Evolutionary conservation across 2,888 invertebrate genomes (phyloP), one percentile per base, ranked within the genome.

Genomic region (Cephus spinipes): DNA sequence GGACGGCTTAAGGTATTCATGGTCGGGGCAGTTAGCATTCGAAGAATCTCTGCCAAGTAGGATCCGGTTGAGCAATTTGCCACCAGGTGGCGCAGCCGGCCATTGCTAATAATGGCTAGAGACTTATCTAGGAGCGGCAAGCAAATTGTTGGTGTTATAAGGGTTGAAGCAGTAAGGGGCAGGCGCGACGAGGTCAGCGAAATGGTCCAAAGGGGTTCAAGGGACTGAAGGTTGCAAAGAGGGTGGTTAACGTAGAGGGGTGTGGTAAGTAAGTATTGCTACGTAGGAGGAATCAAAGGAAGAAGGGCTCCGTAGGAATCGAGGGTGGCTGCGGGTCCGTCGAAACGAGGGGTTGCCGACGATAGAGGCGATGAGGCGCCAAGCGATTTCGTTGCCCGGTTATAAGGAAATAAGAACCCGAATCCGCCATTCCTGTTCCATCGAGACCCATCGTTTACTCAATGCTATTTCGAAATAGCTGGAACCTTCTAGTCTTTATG

Each of bases 341-440:
- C 71, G 69, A 78, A 76, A 76, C 69, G 78, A 73, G 68, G 71
- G 77, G 77, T 69, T 76, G 78, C 75, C 34, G 74, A 74, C 79
- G 78, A 77, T 80, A 77, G 77, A 80, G 55, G 73, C 69, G 76
- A 78, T 77, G 79, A 81, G 81, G 82, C 80, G 82, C 80, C 80
- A 79, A 80, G 74, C 81, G 80, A 81, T 83, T 81, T 77, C 77
- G 77, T 23, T 55, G 76, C 74, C 80, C 69, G 79, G 78, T 76
- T 77, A 79, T 81, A 80, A 83, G 81, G 81, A 83, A 83, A 83
- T 83, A 83, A 83, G 79, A 82, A 76, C 79, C 82, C 80, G 79
- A 83, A 83, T 81, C 79, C 77, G 23, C 55, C 55, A 55, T 55
- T 55, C 1, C 55, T 23, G 23, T 23, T 55, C 55, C 23, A 55